These are phyloP conservation scores for Gerris buenoi DNA, from an alignment of 1,140 invertebrate species.

Conservation along the genomic window DNA sequence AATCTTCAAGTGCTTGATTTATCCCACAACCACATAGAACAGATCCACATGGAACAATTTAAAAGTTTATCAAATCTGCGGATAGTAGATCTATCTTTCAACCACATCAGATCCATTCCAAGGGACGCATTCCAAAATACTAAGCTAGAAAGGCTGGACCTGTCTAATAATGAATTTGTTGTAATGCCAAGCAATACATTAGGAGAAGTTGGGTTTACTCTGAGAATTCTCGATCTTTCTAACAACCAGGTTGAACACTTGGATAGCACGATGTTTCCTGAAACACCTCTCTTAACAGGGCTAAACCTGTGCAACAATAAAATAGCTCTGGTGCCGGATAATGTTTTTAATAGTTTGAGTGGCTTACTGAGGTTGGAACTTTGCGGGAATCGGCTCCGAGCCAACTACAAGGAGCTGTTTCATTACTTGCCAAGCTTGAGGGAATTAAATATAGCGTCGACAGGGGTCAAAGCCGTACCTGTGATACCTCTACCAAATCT, in stretches of 20 bases:
- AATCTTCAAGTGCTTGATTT: conserved; percentile 63
- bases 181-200: conserved; percentile 54
- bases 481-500: conserved; percentile 52
- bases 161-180: conserved; percentile 62
- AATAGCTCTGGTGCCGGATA: conserved; percentile 70
- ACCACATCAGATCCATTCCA: conserved; percentile 56
- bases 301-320: conserved; percentile 65
- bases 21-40: conserved; percentile 56
- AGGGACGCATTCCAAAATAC: conserved; percentile 67
- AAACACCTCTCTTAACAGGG: conserved; percentile 58
- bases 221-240: conserved; percentile 58
- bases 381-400: conserved; percentile 60
- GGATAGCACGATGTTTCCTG: conserved; percentile 71
- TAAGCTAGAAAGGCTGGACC: conserved; percentile 58
- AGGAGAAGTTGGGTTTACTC: conserved; percentile 54
- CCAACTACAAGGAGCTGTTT: conserved; percentile 80
- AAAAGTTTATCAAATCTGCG: conserved; percentile 56
- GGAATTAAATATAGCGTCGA: conserved; percentile 53
- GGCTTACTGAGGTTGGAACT: conserved; percentile 62
- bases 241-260: conserved; percentile 72
- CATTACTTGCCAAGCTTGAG: conserved; percentile 67
- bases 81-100: conserved; percentile 57
- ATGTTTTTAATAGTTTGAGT: conserved; percentile 67
- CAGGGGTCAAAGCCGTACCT: conserved; percentile 56
- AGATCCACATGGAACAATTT: conserved; percentile 66